These are phyloP conservation scores for Bungarus multicinctus DNA, from an alignment of 2,113 vertebrate genomes.

Conservation along the genomic window DNA sequence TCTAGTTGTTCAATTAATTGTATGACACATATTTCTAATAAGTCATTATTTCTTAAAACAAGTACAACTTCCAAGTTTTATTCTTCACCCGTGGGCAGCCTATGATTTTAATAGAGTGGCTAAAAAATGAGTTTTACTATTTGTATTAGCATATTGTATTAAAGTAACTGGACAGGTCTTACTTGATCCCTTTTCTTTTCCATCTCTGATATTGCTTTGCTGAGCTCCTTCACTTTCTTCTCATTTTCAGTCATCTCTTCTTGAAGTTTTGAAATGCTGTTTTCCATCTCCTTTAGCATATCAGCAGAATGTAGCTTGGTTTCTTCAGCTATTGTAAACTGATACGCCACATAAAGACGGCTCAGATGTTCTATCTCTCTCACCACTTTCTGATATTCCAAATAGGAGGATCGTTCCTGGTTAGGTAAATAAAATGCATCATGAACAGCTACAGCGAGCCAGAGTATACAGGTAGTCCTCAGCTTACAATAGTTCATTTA, in stretches of 20 bases:
- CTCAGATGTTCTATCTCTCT: slow-evolving; percentile 84
- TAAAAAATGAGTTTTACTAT: background rate
- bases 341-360: slow-evolving; percentile 81
- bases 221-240: slow-evolving; percentile 74
- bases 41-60: background rate
- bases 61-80: background rate
- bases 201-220: slow-evolving; percentile 77
- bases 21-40: background rate
- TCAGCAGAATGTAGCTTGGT: slow-evolving; percentile 74
- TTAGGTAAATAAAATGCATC: slow-evolving; percentile 22
- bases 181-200: slow-evolving; percentile 86
- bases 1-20: background rate
- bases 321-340: slow-evolving; percentile 86
- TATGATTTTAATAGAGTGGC: background rate
- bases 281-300: slow-evolving; percentile 78
- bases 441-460: background rate
- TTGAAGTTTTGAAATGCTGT: slow-evolving; percentile 71
- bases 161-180: background rate
- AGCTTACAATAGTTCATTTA: background rate
- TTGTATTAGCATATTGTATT: background rate
- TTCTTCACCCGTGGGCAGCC: background rate
- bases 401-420: slow-evolving; percentile 84
- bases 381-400: slow-evolving; percentile 90
- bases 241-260: slow-evolving; percentile 75
- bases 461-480: background rate